Conservation (phyloP, 2,888 invertebrate species). For the Microdon myrmicae region DNA sequence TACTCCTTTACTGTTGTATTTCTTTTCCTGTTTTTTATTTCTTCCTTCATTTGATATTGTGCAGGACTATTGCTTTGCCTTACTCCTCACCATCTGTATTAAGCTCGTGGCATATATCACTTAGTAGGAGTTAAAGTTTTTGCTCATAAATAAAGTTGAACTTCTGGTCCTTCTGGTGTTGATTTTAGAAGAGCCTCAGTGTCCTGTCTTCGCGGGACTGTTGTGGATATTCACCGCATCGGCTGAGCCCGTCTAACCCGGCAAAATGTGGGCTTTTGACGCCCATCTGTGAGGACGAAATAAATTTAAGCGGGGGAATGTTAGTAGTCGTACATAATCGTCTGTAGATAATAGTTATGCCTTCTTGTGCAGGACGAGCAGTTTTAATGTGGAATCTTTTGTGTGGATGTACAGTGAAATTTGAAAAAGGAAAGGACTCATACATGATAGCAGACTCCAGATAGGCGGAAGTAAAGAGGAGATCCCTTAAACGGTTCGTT, state of each 20-base stretch:
- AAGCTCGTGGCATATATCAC: constrained; percentile 44
- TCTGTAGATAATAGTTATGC: constrained; percentile 43
- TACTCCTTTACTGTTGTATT: no score
- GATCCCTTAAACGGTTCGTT: constrained; percentile 17
- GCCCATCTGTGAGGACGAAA: constrained; percentile 3
- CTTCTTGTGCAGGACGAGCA: neutral
- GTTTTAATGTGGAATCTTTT: neutral
- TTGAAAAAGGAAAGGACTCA: neutral
- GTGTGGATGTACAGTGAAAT: neutral
- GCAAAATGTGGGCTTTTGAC: neutral
- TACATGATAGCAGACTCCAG: neutral
- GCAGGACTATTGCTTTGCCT: constrained; percentile 21
- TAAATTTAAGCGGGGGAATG: constrained; percentile 26
- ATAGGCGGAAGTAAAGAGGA: neutral
- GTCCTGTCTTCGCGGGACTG: neutral
- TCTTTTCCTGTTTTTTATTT: constrained; percentile 6
- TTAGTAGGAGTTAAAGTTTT: constrained; percentile 47
- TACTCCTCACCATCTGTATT: constrained; percentile 39
- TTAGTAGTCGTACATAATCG: constrained; percentile 46
- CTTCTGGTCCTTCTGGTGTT: constrained; percentile 25
- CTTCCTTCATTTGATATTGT: neutral
- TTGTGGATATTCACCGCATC: constrained; percentile 2
- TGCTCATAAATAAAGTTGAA: constrained; percentile 48
- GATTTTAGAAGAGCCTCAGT: constrained; percentile 2
- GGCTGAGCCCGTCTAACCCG: neutral